phyloP scores from a whole-genome alignment of 2,797 vertebrate genomes.

The Peromyscus attwateri region DNA sequence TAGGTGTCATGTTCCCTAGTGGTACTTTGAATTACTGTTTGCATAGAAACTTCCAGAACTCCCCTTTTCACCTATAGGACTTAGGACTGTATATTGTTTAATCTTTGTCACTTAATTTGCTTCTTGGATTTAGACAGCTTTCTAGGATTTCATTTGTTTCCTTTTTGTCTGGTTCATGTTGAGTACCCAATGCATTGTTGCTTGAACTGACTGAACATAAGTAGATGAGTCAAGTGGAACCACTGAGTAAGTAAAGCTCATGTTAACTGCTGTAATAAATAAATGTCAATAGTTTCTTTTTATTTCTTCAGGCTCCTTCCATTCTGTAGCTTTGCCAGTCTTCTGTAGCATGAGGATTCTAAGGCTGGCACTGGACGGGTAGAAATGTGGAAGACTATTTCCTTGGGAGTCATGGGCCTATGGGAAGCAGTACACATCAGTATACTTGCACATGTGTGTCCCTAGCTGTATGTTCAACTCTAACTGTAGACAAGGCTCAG shows the following conservation, averaged over 20 bases:
- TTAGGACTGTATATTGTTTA: background rate
- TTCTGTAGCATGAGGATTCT: background rate
- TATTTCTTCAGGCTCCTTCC: background rate
- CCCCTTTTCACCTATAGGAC: background rate
- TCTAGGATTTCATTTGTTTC: background rate
- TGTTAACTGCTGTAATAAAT: background rate
- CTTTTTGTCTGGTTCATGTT: background rate
- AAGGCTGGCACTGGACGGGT: background rate
- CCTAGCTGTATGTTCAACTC: background rate
- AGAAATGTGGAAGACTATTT: background rate
- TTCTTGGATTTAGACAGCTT: constrained; percentile 26
- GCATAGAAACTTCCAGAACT: background rate
- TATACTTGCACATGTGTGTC: background rate
- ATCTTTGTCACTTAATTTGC: background rate
- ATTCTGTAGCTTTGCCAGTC: background rate
- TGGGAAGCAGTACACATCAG: background rate
- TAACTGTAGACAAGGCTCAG: background rate
- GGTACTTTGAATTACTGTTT: background rate
- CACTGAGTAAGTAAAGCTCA: background rate
- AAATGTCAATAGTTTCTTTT: background rate
- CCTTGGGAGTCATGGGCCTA: background rate
- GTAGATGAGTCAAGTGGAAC: background rate
- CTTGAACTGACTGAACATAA: background rate
- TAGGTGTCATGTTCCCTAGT: background rate
- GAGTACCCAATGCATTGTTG: background rate